Evolutionary conservation across 2,113 vertebrate species (phyloP).

Genomic region (Ahaetulla prasina): DNA sequence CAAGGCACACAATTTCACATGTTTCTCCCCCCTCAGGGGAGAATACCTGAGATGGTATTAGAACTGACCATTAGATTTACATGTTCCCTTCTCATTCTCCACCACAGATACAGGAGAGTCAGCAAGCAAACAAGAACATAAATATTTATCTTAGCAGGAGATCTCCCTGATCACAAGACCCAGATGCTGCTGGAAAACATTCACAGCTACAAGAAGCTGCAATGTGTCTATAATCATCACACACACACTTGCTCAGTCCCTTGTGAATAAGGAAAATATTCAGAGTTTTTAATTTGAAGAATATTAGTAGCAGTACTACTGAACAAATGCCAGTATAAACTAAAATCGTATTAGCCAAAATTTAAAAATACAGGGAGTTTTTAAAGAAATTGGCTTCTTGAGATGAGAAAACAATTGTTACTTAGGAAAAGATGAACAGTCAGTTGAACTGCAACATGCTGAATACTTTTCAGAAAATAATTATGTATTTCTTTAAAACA

Average conservation of each 20-base stretch:
- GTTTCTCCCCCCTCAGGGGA: no score
- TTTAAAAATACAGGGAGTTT: not conserved
- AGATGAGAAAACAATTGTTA: slow-evolving; percentile 46
- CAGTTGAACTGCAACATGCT: slow-evolving; percentile 34
- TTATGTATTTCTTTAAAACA: slow-evolving; percentile 40
- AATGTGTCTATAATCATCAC: not conserved
- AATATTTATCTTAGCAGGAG: not conserved
- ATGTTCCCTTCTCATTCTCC: not conserved
- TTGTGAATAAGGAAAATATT: not conserved
- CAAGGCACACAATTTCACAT: not conserved
- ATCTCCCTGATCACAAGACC: not conserved
- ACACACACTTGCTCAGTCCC: not conserved
- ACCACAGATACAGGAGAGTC: not conserved
- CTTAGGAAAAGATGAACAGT: slow-evolving; percentile 58
- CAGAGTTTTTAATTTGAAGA: not conserved
- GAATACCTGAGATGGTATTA: not conserved
- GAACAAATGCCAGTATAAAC: not conserved
- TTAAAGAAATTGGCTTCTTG: slow-evolving; percentile 54
- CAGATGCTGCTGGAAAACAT: not conserved
- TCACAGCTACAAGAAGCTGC: not conserved
- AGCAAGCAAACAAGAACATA: not conserved
- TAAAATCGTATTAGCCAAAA: not conserved
- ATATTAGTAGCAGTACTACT: not conserved
- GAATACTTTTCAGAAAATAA: slow-evolving; percentile 59
- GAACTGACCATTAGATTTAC: not conserved